These are phyloP conservation scores for Xenopus laevis DNA, from an alignment of 2,113 vertebrate genomes.

Conservation along the genomic window DNA sequence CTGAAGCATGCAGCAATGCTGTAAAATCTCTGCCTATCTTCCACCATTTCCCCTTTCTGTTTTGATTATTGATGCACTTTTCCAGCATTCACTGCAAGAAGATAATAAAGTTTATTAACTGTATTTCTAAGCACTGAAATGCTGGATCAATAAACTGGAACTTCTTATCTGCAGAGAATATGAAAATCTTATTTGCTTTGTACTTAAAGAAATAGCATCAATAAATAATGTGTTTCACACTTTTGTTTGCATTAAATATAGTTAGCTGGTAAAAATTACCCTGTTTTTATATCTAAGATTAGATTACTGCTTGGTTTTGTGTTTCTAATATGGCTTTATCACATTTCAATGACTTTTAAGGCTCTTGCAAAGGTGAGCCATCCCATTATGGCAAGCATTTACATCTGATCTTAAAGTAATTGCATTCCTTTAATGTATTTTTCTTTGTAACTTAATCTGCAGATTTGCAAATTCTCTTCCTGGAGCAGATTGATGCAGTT, in stretches of 20 bases:
- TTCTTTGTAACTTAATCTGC: slow-evolving; percentile 39
- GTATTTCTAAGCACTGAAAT: slow-evolving; percentile 25
- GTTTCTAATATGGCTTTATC: slow-evolving; percentile 42
- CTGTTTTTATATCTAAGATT: slow-evolving; percentile 27
- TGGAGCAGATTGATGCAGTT: slow-evolving; percentile 28
- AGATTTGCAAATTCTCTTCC: slow-evolving; percentile 24
- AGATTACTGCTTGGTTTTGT: slow-evolving; percentile 34
- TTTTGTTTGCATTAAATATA: slow-evolving; percentile 30
- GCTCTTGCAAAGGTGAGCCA: slow-evolving; percentile 34
- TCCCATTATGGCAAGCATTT: slow-evolving; percentile 41
- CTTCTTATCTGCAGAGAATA: slow-evolving; percentile 45
- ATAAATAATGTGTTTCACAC: slow-evolving; percentile 13
- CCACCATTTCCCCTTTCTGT: slow-evolving; percentile 21
- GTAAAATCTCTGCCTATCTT: neutral
- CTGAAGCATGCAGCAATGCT: neutral
- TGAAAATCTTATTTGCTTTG: slow-evolving; percentile 41
- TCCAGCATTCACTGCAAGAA: slow-evolving; percentile 27
- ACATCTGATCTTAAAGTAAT: slow-evolving; percentile 37
- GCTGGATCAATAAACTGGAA: slow-evolving; percentile 38
- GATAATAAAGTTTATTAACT: slow-evolving; percentile 46
- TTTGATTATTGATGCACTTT: slow-evolving; percentile 45
- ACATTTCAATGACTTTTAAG: slow-evolving; percentile 43
- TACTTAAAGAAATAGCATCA: slow-evolving; percentile 40
- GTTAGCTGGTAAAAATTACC: slow-evolving; percentile 34
- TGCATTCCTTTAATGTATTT: slow-evolving; percentile 14